These are phyloP conservation scores for Melolontha melolontha DNA, from an alignment of 2,888 invertebrate genomes.

Conservation along the genomic window DNA sequence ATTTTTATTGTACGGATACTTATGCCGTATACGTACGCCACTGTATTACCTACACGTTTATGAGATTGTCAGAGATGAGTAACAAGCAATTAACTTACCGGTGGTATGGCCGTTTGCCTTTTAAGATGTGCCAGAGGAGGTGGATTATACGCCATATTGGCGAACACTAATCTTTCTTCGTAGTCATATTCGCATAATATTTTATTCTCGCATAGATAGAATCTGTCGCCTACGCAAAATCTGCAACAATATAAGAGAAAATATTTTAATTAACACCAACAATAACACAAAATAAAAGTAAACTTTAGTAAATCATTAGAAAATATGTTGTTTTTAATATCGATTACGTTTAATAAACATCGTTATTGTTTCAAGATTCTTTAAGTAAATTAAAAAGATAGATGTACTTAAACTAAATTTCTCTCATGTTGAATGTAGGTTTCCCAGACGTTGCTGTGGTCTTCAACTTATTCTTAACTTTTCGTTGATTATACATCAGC, in stretches of 20 bases:
- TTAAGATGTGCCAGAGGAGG: constrained; percentile 84
- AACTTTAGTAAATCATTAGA: background rate
- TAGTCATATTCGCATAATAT: constrained; percentile 98
- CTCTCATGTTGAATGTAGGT: too few relatives aligned
- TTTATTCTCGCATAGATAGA: constrained; percentile 97
- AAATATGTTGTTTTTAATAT: too few relatives aligned
- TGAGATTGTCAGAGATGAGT: constrained; percentile 11
- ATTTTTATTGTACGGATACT: too few relatives aligned
- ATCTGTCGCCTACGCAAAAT: constrained; percentile 97
- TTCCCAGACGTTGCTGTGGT: too few relatives aligned
- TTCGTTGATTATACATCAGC: too few relatives aligned
- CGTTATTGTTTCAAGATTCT: too few relatives aligned
- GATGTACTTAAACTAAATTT: too few relatives aligned
- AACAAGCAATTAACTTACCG: constrained; percentile 65
- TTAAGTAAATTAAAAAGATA: too few relatives aligned
- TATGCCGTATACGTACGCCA: too few relatives aligned
- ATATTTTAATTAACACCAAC: background rate
- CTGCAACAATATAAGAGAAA: constrained; percentile 69
- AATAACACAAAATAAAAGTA: background rate
- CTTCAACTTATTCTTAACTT: too few relatives aligned
- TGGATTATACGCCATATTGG: constrained; percentile 94
- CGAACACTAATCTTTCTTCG: constrained; percentile 94
- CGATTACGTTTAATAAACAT: too few relatives aligned
- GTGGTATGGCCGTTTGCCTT: constrained; percentile 75
- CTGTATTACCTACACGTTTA: too few relatives aligned